Conservation (phyloP, 2,113 vertebrate genomes). For the Panurus biarmicus region DNA sequence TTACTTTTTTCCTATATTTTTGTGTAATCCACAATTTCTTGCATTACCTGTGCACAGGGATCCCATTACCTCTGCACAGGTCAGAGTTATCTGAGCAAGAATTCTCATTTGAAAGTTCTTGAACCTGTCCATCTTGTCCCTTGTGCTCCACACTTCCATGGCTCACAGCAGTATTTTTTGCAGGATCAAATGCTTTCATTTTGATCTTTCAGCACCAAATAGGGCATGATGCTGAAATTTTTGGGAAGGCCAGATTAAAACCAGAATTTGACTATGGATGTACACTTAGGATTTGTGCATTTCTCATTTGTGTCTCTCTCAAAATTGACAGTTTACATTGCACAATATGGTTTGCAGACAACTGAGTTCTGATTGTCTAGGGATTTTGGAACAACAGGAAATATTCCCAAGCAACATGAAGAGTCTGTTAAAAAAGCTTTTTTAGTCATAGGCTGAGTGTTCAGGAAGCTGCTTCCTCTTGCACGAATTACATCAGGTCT, state of each 20-base stretch:
- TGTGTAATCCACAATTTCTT: neutral
- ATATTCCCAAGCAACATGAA: neutral
- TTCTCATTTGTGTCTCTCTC: neutral
- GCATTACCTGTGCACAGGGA: neutral
- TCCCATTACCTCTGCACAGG: neutral
- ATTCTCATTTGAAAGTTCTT: neutral
- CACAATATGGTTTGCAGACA: neutral
- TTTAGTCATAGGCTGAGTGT: neutral
- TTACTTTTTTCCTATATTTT: neutral
- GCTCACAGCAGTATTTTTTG: neutral
- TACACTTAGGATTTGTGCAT: neutral
- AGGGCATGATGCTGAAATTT: neutral
- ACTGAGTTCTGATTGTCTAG: neutral
- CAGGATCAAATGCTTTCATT: neutral
- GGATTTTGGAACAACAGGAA: neutral
- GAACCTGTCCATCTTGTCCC: neutral
- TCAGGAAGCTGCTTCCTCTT: neutral
- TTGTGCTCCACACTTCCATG: neutral
- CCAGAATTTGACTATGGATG: neutral
- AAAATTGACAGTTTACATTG: neutral
- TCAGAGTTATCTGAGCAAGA: neutral
- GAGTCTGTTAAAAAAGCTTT: neutral
- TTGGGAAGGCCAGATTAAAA: neutral
- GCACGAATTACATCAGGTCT: accelerated
- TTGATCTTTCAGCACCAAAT: neutral